These are phyloP conservation scores for Oncopodura yosiiana DNA, from an alignment of 1,140 invertebrate genomes.

Conservation along the genomic window DNA sequence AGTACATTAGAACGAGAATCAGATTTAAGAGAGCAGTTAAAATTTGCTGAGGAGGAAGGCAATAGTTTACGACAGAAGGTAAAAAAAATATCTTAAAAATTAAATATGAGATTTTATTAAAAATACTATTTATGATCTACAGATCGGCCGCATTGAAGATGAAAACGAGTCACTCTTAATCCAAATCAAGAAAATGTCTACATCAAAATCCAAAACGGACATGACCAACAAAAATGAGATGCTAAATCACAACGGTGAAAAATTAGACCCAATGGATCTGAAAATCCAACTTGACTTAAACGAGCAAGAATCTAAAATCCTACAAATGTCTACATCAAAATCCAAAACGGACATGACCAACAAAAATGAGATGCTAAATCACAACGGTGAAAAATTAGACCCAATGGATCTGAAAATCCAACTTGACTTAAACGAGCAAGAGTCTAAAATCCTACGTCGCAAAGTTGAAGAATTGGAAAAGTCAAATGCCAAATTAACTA, in stretches of 20 bases:
- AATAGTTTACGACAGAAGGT: constrained; percentile 32
- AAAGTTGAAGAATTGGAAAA: constrained; percentile 76
- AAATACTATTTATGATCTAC: neutral
- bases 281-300: constrained; percentile 74
- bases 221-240: constrained; percentile 46
- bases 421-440: constrained; percentile 40
- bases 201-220: constrained; percentile 62
- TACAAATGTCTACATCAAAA: too few species aligned
- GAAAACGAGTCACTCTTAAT: constrained; percentile 85
- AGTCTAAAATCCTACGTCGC: constrained; percentile 64
- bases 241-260: constrained; percentile 48
- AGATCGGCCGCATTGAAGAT: constrained; percentile 62
- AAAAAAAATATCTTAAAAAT: neutral
- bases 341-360: constrained; percentile 6
- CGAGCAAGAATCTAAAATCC: constrained; percentile 60
- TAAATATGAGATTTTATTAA: neutral
- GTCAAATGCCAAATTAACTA: constrained; percentile 62
- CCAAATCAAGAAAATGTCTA: constrained; percentile 87
- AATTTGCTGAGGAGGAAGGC: constrained; percentile 80
- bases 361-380: neutral
- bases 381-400: constrained; percentile 21
- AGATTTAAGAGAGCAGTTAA: constrained; percentile 79
- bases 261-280: constrained; percentile 54
- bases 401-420: constrained; percentile 18
- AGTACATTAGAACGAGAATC: constrained; percentile 84